Evolutionary conservation across 2,797 vertebrate genomes (phyloP), one percentile per base, ranked within the genome.

Genomic region (Heliangelus exortis): DNA sequence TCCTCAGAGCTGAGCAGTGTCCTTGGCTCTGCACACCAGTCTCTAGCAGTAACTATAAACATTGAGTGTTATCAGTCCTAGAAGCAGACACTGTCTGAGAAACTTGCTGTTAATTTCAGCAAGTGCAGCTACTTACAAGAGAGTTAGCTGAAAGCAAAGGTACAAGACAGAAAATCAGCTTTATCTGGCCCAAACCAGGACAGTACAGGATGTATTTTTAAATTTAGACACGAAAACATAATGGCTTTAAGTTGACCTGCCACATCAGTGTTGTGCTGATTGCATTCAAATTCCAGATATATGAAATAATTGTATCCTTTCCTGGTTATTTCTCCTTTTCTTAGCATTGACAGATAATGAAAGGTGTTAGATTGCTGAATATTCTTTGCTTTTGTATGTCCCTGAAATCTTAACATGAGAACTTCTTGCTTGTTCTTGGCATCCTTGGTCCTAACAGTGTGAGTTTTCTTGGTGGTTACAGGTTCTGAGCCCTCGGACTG

Each of bases 401-500:
- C 18, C 62, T 87, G 58, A 62, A 29, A 59, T 53, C 1, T 4
- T 48, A 80, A 34, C 12, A 1, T 34, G n/a, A 81, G 26, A 47
- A 21, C 10, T 10, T 41, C 51, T 15, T 34, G 72, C 36, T 28
- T 77, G 10, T 75, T 51, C 29, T 34, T 65, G 63, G 12, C 45
- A 17, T 51, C 48, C 47, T 54, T 73, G 51, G 7, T 13, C 63
- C 68, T 83, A 45, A 82, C 14, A 23, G 21, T 26, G 1, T 39
- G 6, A 36, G 1, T 53, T 73, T 58, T n/a, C 28, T 74, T 86
- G 68, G 2, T 59, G 28, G 15, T 84, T 91, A 5, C 89, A 99
- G 99, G 99, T 99, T 28, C 98, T 99, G 41, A 99, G 99, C 95
- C 99, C 99, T 9, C 98, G 99, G 2, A 98, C 97, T 28, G 99